Evolutionary conservation across 2,113 vertebrate species (phyloP).

Genomic region (Copsychus sechellarum): DNA sequence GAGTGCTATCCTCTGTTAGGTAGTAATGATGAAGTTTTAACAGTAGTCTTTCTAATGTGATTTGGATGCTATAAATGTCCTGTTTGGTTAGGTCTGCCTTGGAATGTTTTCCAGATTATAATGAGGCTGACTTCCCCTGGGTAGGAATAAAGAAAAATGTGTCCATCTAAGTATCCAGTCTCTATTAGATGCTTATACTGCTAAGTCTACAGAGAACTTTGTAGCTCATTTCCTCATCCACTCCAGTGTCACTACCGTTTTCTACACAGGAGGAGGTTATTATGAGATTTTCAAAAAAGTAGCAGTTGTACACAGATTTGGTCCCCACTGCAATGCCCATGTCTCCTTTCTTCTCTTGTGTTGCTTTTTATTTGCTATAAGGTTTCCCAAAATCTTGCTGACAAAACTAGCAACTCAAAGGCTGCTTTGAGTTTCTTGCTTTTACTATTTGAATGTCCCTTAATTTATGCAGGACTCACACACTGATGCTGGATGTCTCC

Average conservation of each 20-base stretch:
- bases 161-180: neutral
- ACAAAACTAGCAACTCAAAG: neutral
- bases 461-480: neutral
- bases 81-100: neutral
- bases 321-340: neutral
- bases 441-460: neutral
- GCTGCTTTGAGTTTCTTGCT: neutral
- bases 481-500: neutral
- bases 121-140: neutral
- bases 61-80: neutral
- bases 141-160: neutral
- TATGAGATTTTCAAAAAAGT: neutral
- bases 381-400: neutral
- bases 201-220: neutral
- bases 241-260: neutral
- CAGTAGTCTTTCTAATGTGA: neutral
- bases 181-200: neutral
- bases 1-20: neutral
- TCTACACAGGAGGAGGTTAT: neutral
- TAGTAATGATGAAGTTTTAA: neutral
- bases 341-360: neutral
- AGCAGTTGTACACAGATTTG: neutral
- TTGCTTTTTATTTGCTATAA: neutral
- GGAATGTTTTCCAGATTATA: neutral
- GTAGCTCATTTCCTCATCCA: neutral